A percentile compares a stretch with the other conserved stretches of the same genome.
Evolutionary conservation across 2,113 vertebrate species (phyloP).

Genomic region (Verasper variegatus): DNA sequence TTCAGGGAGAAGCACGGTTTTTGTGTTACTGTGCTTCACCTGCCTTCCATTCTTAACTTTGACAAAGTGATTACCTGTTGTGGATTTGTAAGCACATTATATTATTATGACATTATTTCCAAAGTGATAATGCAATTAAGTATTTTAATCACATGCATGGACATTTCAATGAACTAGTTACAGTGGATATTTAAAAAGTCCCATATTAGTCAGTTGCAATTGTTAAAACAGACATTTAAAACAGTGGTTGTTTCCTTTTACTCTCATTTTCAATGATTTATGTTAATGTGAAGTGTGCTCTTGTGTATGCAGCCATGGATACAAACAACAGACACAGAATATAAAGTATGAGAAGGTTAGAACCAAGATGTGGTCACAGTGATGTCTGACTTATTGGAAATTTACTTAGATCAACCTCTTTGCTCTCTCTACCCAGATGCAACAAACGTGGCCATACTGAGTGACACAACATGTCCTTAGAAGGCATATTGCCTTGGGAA

Average conservation of each 20-base stretch:
- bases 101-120: slow-evolving; percentile 10
- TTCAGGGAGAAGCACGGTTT: slow-evolving; percentile 15
- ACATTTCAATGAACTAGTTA: neutral
- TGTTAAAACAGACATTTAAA: neutral
- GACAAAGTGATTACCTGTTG: slow-evolving; percentile 28
- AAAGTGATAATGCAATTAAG: slow-evolving; percentile 1
- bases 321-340: slow-evolving; percentile 9
- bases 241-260: neutral
- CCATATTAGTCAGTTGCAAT: neutral
- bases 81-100: slow-evolving; percentile 10
- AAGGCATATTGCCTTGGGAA: neutral
- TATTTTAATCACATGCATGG: neutral
- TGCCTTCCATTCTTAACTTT: slow-evolving; percentile 36
- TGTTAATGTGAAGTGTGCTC: neutral
- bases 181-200: neutral
- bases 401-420: neutral
- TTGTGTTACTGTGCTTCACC: slow-evolving; percentile 25
- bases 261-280: slow-evolving; percentile 4
- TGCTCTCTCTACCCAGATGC: no score
- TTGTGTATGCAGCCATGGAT: slow-evolving; percentile 16
- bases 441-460: neutral
- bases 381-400: slow-evolving; percentile 26
- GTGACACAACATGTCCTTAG: neutral
- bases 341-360: neutral
- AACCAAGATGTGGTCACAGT: neutral